These are phyloP conservation scores for Mycteria americana DNA, from an alignment of 2,797 vertebrate genomes.

Conservation along the genomic window DNA sequence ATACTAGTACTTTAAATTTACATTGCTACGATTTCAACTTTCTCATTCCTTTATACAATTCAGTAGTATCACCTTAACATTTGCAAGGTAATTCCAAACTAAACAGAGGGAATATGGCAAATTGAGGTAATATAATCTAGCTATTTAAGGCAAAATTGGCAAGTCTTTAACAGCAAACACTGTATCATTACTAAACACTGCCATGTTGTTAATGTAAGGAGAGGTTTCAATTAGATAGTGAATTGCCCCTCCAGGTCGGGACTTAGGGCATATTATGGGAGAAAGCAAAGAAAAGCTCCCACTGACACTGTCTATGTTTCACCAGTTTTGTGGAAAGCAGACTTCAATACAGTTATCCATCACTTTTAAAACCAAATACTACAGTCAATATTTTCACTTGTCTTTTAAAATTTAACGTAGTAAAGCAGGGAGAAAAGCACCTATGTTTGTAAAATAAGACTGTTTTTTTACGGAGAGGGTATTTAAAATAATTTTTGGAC, in stretches of 20 bases:
- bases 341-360: background rate
- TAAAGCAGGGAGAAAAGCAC: background rate
- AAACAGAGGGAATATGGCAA: constrained; percentile 49
- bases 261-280: background rate
- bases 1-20: background rate
- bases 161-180: constrained; percentile 39
- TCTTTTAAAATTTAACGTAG: background rate
- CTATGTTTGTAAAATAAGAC: background rate
- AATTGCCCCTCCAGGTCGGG: background rate
- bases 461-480: background rate
- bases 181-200: constrained; percentile 43
- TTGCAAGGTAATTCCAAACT: constrained; percentile 46
- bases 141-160: constrained; percentile 48
- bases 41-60: background rate
- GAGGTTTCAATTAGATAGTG: background rate
- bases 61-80: constrained; percentile 3
- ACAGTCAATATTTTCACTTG: background rate
- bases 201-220: constrained; percentile 42
- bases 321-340: background rate
- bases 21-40: background rate
- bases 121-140: constrained; percentile 27
- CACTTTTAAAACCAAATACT: background rate
- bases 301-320: background rate
- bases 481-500: background rate
- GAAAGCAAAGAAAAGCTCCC: background rate